Percentiles rank a stretch among this genome's conserved stretches.
Conservation (phyloP, 1,140 invertebrate species). For the Coenobita brevimanus region DNA sequence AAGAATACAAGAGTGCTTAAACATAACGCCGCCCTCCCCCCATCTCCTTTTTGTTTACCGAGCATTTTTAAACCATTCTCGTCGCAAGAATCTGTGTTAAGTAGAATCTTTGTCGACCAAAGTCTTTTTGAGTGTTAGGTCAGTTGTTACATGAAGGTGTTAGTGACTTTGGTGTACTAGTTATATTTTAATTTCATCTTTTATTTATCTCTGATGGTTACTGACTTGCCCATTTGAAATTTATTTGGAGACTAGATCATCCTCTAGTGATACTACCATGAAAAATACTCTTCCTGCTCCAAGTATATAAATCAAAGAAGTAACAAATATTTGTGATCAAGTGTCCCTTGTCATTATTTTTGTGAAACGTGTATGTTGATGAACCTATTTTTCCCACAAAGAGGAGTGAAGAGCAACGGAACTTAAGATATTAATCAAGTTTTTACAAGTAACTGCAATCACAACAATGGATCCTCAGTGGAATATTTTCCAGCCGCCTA, state of each 20-base stretch:
- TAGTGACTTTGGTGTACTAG: conserved; percentile 27
- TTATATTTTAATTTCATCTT: conserved; percentile 33
- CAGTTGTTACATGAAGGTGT: conserved; percentile 39
- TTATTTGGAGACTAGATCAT: conserved; percentile 11
- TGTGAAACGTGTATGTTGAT: conserved; percentile 21
- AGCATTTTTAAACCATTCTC: conserved; percentile 61
- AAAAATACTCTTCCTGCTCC: conserved; percentile 12
- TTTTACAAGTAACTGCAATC: conserved; percentile 27
- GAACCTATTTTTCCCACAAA: conserved; percentile 21
- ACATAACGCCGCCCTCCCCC: not conserved
- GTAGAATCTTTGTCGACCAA: conserved; percentile 66
- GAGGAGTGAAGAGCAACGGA: conserved; percentile 8
- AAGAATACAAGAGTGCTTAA: conserved; percentile 15
- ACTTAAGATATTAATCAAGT: conserved; percentile 9
- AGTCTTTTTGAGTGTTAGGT: conserved; percentile 42
- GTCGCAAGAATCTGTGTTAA: conserved; percentile 66
- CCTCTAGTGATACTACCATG: not conserved
- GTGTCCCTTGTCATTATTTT: not conserved
- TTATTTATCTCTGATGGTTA: conserved; percentile 32
- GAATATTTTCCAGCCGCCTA: conserved; percentile 92
- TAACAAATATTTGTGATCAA: conserved; percentile 31
- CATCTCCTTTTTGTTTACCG: conserved; percentile 18
- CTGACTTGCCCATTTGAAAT: conserved; percentile 21
- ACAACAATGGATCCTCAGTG: conserved; percentile 87
- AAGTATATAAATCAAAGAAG: conserved; percentile 45